Percentiles rank a stretch among this genome's conserved stretches.
Conservation (phyloP, 30 jellyfish, hydroid and myxozoan genomes). For the Cassiopea xamachana region DNA sequence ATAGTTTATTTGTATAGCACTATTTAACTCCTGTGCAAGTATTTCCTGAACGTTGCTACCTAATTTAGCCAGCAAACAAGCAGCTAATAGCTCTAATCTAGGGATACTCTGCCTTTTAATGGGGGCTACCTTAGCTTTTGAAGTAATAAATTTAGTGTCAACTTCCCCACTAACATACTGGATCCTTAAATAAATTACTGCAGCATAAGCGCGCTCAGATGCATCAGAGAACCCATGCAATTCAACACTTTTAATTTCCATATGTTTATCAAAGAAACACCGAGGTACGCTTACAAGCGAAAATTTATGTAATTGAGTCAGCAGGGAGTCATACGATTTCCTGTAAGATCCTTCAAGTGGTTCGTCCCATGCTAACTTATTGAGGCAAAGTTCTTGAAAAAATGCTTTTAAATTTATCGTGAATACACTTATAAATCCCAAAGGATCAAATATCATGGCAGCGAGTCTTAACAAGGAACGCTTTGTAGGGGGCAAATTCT, state of each 20-base stretch:
- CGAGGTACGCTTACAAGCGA: constrained; percentile 24
- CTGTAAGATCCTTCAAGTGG: constrained; percentile 24
- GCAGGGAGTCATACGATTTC: constrained; percentile 24
- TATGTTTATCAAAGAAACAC: constrained; percentile 27
- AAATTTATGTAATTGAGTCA: constrained; percentile 23
- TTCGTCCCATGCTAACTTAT: constrained; percentile 78
- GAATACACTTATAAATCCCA: constrained; percentile 67
- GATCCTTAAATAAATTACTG: constrained; percentile 78
- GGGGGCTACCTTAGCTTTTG: constrained; percentile 70
- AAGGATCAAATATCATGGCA: constrained; percentile 85
- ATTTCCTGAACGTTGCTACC: neutral
- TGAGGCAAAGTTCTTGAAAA: constrained; percentile 75
- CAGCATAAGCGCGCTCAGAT: constrained; percentile 64
- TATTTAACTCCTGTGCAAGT: constrained; percentile 32
- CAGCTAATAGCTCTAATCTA: constrained; percentile 77
- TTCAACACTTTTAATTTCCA: constrained; percentile 30
- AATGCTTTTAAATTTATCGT: constrained; percentile 52
- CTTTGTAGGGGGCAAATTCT: constrained; percentile 62
- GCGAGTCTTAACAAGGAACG: constrained; percentile 28
- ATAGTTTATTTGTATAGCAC: constrained; percentile 33
- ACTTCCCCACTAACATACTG: constrained; percentile 61
- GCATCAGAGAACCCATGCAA: constrained; percentile 86
- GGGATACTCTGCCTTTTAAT: constrained; percentile 69
- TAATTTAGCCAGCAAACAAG: neutral
- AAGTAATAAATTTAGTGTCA: neutral